Evolutionary conservation across 2,888 invertebrate genomes (phyloP).

Genomic region (Notocelia uddmanniana): DNA sequence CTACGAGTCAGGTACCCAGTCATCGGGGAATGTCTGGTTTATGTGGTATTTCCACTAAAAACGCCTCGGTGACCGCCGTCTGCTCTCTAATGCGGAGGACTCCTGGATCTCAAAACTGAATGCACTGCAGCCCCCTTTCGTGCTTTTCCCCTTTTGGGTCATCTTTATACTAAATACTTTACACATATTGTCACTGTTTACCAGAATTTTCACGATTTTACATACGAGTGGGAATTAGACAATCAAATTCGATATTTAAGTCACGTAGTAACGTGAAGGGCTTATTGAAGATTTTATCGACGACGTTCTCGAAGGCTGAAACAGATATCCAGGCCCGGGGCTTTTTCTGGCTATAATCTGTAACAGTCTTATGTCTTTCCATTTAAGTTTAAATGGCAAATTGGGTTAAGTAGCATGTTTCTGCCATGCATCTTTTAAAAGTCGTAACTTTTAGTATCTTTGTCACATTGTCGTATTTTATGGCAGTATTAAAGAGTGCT

Average conservation of each 20-base stretch:
- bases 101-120: too few species aligned
- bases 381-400: background rate
- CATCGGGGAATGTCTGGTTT: too few species aligned
- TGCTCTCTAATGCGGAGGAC: too few species aligned
- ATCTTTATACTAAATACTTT: too few species aligned
- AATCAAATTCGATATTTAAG: background rate
- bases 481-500: too few species aligned
- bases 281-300: constrained; percentile 11
- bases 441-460: background rate
- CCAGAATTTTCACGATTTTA: background rate
- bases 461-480: too few species aligned
- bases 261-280: constrained; percentile 12
- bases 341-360: background rate
- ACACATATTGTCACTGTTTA: background rate
- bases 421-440: background rate
- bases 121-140: too few species aligned
- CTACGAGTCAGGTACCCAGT: too few species aligned
- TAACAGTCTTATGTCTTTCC: background rate
- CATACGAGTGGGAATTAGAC: background rate
- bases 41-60: too few species aligned
- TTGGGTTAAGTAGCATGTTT: background rate
- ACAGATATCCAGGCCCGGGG: background rate
- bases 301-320: background rate
- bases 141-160: too few species aligned
- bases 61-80: too few species aligned